Evolutionary conservation across 2,797 vertebrate species (phyloP), one percentile per base, ranked within the genome.

Genomic region (Melanogrammus aeglefinus): DNA sequence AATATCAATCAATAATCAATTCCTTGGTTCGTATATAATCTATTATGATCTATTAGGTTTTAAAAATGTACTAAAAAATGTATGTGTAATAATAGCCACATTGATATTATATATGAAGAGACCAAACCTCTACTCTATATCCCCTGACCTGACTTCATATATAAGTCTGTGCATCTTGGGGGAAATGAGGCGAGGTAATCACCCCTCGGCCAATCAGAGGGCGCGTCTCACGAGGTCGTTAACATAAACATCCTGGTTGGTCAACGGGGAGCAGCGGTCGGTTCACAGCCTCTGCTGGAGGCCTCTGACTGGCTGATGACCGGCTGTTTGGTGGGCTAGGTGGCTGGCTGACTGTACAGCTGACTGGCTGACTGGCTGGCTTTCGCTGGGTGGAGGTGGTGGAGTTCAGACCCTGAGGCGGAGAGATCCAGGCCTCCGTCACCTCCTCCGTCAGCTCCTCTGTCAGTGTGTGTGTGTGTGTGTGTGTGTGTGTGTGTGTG

Each of bases 161-260:
- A 87, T 88, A 87, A 91, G 91, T 88, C 79, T 77, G 79, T 82
- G 78, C 78, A 83, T 86, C 83, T 88, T 92, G 93, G 89, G 91
- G 92, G 90, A 86, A 90, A 90, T 90, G 90, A 91, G 91, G 89
- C 91, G 88, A 89, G 90, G 86, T 93, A 95, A 94, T 94, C 93
- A 92, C 91, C 93, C 89, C 76, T 72, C 85, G 89, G 92, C 90
- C 93, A 94, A 94, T 94, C 93, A 95, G 89, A 85, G 86, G 89
- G 90, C 88, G 87, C 88, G 84, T 88, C 89, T 78, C 85, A 88
- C 90, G 88, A 90, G 92, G 92, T 94, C 92, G 93, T 94, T 94
- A 93, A 94, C 90, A 91, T 92, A 94, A 94, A 94, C 93, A 95
- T 95, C 93, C 94, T 94, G 92, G 90, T 94, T 91, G 51, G 51